Evolutionary conservation across 2,113 vertebrate species (phyloP).

Genomic region (Chinchilla lanigera): DNA sequence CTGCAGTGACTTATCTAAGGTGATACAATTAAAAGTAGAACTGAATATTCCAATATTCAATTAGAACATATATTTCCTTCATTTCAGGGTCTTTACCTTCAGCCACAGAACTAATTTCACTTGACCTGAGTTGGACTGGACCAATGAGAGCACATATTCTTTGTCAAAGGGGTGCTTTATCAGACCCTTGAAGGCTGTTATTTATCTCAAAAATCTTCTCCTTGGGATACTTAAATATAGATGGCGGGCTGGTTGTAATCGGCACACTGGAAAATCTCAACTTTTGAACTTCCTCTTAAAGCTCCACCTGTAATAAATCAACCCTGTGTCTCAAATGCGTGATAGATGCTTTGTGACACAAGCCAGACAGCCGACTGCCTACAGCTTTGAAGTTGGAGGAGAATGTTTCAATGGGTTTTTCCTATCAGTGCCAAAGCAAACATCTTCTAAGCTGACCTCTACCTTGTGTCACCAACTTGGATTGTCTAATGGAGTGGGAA

Average conservation of each 20-base stretch:
- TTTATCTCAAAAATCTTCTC: not conserved
- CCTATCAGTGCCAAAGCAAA: not conserved
- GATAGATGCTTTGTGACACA: not conserved
- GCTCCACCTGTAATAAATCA: not conserved
- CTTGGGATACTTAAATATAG: not conserved
- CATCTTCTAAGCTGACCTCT: not conserved
- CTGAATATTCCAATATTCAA: not conserved
- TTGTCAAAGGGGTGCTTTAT: not conserved
- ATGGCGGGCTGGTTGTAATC: not conserved
- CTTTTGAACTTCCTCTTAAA: slow-evolving; percentile 67
- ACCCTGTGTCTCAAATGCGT: not conserved
- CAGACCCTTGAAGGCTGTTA: not conserved
- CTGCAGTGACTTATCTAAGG: not conserved
- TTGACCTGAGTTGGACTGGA: not conserved
- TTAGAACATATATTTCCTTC: not conserved
- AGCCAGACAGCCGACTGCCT: not conserved
- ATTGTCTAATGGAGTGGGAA: not conserved
- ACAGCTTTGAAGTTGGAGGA: not conserved
- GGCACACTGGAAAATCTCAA: slow-evolving; percentile 22
- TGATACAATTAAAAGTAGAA: not conserved
- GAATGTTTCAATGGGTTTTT: not conserved
- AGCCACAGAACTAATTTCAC: not conserved
- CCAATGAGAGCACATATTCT: not conserved
- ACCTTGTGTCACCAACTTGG: not conserved
- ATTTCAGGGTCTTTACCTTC: not conserved